These are phyloP conservation scores for Trachelus stipa DNA, from an alignment of 2,888 invertebrate genomes.

Conservation along the genomic window DNA sequence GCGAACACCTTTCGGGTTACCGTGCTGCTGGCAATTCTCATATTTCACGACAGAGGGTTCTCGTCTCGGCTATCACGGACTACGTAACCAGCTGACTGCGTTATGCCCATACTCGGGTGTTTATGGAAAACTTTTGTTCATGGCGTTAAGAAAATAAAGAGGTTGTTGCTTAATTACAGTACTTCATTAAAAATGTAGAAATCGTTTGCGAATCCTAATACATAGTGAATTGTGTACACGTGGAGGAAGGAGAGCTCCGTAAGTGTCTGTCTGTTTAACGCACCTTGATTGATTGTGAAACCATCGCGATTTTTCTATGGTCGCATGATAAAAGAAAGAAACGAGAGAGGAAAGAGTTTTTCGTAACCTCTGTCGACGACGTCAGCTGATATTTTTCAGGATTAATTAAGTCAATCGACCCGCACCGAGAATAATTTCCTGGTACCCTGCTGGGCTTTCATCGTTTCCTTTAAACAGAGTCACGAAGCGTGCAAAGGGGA, in stretches of 20 bases:
- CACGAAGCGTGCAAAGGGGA: slow-evolving; percentile 3
- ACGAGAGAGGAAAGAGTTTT: slow-evolving; percentile 11
- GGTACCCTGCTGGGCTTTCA: slow-evolving; percentile 10
- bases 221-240: background rate
- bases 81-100: background rate
- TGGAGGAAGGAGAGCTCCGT: background rate
- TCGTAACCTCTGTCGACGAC: slow-evolving; percentile 17
- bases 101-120: background rate
- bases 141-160: background rate
- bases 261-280: background rate
- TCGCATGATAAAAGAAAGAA: background rate
- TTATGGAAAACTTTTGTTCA: background rate
- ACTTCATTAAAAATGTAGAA: background rate
- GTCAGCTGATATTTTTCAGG: slow-evolving; percentile 11
- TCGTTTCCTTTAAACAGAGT: slow-evolving; percentile 4
- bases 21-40: background rate
- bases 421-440: slow-evolving; percentile 16
- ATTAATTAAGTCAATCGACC: slow-evolving; percentile 20
- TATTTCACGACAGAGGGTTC: background rate
- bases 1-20: background rate
- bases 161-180: background rate
- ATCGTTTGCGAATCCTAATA: background rate
- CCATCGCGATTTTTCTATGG: background rate
- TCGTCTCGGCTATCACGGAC: background rate
- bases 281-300: background rate